Conservation (phyloP, 2,888 invertebrate species). For the Tetranychus piercei region DNA sequence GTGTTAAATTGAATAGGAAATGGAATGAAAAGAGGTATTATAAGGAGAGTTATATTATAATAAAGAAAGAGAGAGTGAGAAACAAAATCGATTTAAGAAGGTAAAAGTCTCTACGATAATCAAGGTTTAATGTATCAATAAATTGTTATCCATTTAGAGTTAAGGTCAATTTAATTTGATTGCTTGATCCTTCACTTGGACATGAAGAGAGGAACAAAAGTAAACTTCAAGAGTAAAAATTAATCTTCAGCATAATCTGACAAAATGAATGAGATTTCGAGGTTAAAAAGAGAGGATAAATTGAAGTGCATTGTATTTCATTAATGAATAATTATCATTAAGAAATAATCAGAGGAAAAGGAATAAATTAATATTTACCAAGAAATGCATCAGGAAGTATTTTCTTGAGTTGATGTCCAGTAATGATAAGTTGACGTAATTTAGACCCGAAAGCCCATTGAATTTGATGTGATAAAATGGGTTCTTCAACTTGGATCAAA, state of each 20-base stretch:
- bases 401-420: slow-evolving; percentile 50
- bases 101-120: neutral
- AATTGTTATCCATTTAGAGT: neutral
- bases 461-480: slow-evolving; percentile 52
- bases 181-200: neutral
- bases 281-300: neutral
- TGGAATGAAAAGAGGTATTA: neutral
- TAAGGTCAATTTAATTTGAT: too few species aligned
- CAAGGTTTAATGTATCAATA: neutral
- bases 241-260: neutral
- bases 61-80: neutral
- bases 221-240: neutral
- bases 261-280: neutral
- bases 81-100: neutral
- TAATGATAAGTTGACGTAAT: slow-evolving; percentile 57
- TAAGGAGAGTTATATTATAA: neutral
- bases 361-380: slow-evolving; percentile 21
- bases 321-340: neutral
- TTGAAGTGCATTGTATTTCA: neutral
- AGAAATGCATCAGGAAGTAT: slow-evolving; percentile 57
- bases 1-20: neutral
- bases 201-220: neutral
- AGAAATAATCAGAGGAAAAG: neutral
- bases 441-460: slow-evolving; percentile 57
- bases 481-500: slow-evolving; percentile 51